Conservation (phyloP, 2,113 vertebrate species). For the Plestiodon gilberti region DNA sequence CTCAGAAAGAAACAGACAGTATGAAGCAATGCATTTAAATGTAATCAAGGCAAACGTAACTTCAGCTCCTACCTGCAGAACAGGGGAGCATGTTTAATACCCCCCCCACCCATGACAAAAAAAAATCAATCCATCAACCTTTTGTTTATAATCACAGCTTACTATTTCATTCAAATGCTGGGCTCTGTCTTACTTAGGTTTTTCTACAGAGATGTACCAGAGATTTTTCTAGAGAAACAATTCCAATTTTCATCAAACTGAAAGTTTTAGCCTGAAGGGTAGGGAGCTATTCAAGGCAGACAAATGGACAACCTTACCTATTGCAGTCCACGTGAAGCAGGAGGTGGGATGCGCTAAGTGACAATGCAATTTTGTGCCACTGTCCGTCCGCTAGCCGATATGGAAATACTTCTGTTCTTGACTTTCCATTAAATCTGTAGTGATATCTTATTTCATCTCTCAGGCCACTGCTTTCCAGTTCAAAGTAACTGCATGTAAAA, state of each 20-base stretch:
- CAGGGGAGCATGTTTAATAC: slow-evolving; percentile 61
- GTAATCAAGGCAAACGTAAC: slow-evolving; percentile 62
- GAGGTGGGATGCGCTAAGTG: slow-evolving; percentile 89
- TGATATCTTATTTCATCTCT: slow-evolving; percentile 92
- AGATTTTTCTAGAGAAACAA: slow-evolving; percentile 32
- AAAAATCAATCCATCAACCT: slow-evolving; percentile 66
- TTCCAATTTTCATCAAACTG: not conserved
- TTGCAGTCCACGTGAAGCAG: slow-evolving; percentile 93
- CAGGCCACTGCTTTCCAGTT: slow-evolving; percentile 94
- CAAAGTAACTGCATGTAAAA: slow-evolving; percentile 87
- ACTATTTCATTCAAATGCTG: slow-evolving; percentile 64
- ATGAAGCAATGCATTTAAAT: slow-evolving; percentile 66
- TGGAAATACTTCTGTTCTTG: slow-evolving; percentile 89
- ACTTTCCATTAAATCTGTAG: slow-evolving; percentile 87
- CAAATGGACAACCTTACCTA: slow-evolving; percentile 76
- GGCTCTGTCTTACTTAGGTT: slow-evolving; percentile 54
- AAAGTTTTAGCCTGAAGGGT: not conserved
- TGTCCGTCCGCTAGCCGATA: slow-evolving; percentile 93
- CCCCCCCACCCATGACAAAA: not conserved
- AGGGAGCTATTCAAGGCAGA: not conserved
- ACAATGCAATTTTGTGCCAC: slow-evolving; percentile 90
- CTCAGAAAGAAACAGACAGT: slow-evolving; percentile 45
- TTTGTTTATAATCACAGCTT: slow-evolving; percentile 69
- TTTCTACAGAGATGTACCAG: not conserved
- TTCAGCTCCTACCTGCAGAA: slow-evolving; percentile 48